A percentile compares a stretch with the other conserved stretches of the same genome.
Conservation (phyloP, 2,797 vertebrate genomes). For the Lemur catta region DNA sequence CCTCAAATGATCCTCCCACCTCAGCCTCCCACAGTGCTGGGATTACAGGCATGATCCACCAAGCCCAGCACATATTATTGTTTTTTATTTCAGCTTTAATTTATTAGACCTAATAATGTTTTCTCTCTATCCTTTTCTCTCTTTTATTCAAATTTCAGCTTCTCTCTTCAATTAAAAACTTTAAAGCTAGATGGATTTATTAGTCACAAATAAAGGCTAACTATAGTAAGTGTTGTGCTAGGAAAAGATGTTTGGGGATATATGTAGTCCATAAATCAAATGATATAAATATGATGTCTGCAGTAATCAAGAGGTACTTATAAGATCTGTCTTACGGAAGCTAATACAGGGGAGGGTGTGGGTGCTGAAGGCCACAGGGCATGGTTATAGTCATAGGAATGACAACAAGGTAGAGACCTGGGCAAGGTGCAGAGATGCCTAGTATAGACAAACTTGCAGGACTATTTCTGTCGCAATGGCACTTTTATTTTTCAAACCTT, state of each 20-base stretch:
- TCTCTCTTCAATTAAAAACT: neutral
- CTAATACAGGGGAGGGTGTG: neutral
- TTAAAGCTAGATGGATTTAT: neutral
- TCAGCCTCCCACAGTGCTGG: neutral
- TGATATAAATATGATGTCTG: neutral
- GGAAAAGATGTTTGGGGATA: neutral
- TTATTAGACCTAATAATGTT: neutral
- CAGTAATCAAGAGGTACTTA: neutral
- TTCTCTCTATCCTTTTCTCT: neutral
- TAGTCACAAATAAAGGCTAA: neutral
- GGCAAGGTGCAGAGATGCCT: no score
- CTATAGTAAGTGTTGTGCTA: neutral
- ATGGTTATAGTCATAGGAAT: neutral
- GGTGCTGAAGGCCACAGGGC: no score
- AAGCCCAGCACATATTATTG: neutral
- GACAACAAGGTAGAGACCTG: neutral
- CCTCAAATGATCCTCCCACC: neutral
- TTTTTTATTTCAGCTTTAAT: neutral
- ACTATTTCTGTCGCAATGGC: neutral
- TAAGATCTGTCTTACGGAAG: neutral
- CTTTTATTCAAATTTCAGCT: neutral
- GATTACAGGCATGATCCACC: neutral
- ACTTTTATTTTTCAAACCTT: neutral
- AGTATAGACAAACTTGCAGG: accelerated
- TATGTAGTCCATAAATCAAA: neutral